Evolutionary conservation across 2,888 invertebrate genomes (phyloP), one percentile per base, ranked within the genome.

Genomic region (Thecocarcelia acutangulata): DNA sequence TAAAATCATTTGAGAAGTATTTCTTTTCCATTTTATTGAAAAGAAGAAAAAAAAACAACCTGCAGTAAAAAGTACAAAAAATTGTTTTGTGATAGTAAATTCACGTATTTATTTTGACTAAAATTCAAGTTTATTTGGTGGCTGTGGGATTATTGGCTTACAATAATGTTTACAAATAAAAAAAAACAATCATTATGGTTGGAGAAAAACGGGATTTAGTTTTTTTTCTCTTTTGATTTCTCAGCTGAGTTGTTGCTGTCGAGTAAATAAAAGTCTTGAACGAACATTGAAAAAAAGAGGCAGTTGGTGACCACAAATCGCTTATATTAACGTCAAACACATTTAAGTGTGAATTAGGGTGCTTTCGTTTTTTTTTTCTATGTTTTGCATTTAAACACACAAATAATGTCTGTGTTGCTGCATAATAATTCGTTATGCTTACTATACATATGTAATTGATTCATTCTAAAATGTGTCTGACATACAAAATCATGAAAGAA

Each of bases 81-180:
- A 33, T 44, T 24, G 28, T 40, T 72, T 72, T 72, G 44, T 66
- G 37, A 54, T 54, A 50, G 61, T 63, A 48, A 76, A 54, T 64
- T 72, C 21, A 74, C 1, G 24, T 52, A 24, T 61, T 56, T 77
- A 37, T 28, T 56, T 68, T 63, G 21, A 46, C 3, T 54, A 59
- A 61, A 76, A 70, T 74, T 82, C 82, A 78, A 77, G 81, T 81
- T 82, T 78, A 70, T 70, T 78, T 58, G 17, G 37, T 48, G 52
- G 44, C 52, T 58, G n/a, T 66, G 28, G 12, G 15, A 33, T 33
- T 33, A 50, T 73, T 63, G 61, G 6, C 12, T 37, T 40, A 50
- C 37, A 50, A 70, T 46, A 58, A 56, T 58, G 19, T 37, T 37
- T 2, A 54, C 24, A 64, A 52, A 28, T 1, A 21, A 40, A 21